These are phyloP conservation scores for Lepidurus apus DNA, from an alignment of 1,140 invertebrate genomes.

Conservation along the genomic window DNA sequence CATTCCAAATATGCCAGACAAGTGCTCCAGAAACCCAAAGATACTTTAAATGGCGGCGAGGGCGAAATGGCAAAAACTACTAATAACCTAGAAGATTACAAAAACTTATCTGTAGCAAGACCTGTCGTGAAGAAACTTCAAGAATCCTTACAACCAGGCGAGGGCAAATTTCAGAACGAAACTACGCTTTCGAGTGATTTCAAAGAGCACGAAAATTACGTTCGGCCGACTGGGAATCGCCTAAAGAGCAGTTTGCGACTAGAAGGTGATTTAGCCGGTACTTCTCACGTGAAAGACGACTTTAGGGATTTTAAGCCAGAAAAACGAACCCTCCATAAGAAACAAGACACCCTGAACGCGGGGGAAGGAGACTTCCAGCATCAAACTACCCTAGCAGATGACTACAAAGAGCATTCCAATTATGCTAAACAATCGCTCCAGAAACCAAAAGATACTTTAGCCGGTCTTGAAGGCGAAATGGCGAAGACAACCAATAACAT, in stretches of 20 bases:
- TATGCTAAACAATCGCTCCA: background rate
- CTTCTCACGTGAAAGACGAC: background rate
- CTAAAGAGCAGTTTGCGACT: background rate
- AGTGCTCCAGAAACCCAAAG: too few relatives aligned
- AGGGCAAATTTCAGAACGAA: background rate
- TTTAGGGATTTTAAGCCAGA: background rate
- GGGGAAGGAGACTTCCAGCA: background rate
- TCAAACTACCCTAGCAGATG: background rate
- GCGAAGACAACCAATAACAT: background rate
- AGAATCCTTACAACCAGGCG: background rate
- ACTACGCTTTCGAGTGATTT: background rate
- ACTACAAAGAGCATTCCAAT: background rate
- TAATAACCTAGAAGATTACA: too few relatives aligned
- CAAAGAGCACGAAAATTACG: background rate
- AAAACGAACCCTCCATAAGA: background rate
- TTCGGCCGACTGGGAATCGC: background rate
- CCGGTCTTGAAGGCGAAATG: background rate
- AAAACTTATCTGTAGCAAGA: too few relatives aligned
- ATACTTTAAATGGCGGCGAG: too few relatives aligned
- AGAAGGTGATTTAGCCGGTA: background rate
- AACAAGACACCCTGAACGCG: background rate
- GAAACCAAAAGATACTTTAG: background rate
- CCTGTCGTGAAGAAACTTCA: background rate
- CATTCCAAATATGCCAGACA: background rate
- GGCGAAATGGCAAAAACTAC: too few relatives aligned